Base-by-base conservation (phyloP, 1,140 invertebrate genomes). In the Rhizoglyphus robini region DNA sequence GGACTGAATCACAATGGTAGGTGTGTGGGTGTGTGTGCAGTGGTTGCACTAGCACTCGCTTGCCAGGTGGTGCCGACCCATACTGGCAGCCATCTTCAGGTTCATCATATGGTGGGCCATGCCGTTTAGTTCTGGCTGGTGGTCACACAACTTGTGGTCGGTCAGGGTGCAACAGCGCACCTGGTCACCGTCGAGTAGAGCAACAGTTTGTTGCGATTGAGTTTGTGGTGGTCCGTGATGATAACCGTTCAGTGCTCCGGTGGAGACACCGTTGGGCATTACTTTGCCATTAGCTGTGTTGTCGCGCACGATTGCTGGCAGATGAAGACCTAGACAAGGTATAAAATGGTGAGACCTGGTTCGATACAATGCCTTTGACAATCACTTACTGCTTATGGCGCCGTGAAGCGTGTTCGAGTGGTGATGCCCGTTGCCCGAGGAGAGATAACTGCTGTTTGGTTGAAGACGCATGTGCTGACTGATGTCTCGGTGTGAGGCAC, bases 81-180 rank as follows among this genome's bases (percentile, higher is more conserved):
- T 27, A 34, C 11, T 46, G 30, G 13, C 57, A 20, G 4, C 25
- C 8, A 2, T 60, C 2, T 3, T 60, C 15, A 60, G 13, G 30
- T 60, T 60, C 58, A 64, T 48, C 29, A 31, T 64, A 29, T 49
- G 47, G 11, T 49, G 63, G 8, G 27, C 23, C 13, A 18, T 32
- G 31, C 3, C 23, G 31, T 36, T 41, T 15, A 38, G 38, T 41
- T 51, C 48, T 8, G 48, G 29, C 29, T 51, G 48, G 29, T 64
- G 63, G 31, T 64, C 63, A 64, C 63, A 64, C 5, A 64, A 29
- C 27, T 64, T 47, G 29, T 64, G 63, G n/a, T 64, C 63, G 29
- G 31, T 64, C 27, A 64, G 29, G 25, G 63, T 64, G 31, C 63
- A 64, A 25, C 63, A 64, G 15, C 38, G 41, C 18, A 64, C 63